Conservation (phyloP, 2,797 vertebrate genomes). For the Spatula clypeata region DNA sequence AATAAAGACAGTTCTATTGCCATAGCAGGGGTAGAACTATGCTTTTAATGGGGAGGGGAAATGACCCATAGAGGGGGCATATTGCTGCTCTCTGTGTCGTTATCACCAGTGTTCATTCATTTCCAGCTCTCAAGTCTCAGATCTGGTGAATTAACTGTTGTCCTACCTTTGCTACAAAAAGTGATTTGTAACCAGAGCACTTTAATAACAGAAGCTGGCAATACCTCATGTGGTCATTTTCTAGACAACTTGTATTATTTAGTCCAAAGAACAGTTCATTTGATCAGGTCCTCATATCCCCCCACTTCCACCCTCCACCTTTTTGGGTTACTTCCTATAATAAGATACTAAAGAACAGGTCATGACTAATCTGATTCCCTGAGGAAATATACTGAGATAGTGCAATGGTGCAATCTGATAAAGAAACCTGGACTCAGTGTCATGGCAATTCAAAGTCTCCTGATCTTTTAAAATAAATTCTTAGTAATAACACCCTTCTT, state of each 20-base stretch:
- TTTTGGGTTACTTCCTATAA: slow-evolving; percentile 5
- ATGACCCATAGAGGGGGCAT: no score
- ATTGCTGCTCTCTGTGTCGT: background rate
- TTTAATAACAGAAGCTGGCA: background rate
- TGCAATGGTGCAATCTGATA: background rate
- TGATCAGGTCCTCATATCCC: background rate
- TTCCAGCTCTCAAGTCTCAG: background rate
- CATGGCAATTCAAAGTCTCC: background rate
- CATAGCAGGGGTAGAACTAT: background rate
- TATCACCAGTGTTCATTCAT: background rate
- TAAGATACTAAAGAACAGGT: background rate
- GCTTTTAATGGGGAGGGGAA: background rate
- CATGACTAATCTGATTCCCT: background rate
- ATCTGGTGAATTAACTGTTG: background rate
- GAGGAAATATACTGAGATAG: background rate
- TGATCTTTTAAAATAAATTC: background rate
- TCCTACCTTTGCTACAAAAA: background rate
- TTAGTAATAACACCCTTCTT: background rate
- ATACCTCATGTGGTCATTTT: background rate
- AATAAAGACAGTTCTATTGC: background rate
- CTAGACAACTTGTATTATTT: background rate
- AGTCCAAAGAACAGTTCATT: background rate
- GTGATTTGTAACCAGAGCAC: background rate
- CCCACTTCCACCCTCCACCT: background rate
- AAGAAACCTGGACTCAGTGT: background rate